Conservation (phyloP, 2,797 vertebrate species). For the Varecia variegata region DNA sequence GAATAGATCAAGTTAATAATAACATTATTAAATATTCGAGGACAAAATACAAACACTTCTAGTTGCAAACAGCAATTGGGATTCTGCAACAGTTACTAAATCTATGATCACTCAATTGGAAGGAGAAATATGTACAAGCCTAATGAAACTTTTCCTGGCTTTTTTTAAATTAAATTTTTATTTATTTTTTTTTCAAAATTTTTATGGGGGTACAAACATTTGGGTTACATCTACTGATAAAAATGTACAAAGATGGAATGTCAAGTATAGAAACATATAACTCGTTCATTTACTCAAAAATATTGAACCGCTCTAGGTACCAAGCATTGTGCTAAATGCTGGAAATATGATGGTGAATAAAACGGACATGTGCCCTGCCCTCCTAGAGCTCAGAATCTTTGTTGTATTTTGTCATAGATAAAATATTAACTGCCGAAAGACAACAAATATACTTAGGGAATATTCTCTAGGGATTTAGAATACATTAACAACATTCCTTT, state of each 20-base stretch:
- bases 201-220: too few species aligned
- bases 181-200: too few species aligned
- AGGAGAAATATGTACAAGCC: neutral
- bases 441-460: neutral
- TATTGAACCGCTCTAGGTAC: neutral
- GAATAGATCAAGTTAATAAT: neutral
- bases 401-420: neutral
- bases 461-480: neutral
- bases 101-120: neutral
- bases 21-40: neutral
- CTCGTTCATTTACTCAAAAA: neutral
- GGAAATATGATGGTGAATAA: neutral
- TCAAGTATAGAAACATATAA: neutral
- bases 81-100: neutral
- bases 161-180: too few species aligned
- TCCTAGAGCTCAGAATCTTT: neutral
- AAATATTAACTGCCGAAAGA: neutral
- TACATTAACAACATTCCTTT: neutral
- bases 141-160: neutral
- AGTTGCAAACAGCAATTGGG: neutral
- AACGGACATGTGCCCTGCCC: neutral
- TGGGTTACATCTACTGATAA: neutral
- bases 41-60: neutral
- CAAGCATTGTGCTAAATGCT: neutral
- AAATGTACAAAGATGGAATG: neutral